Evolutionary conservation across 2,797 vertebrate genomes (phyloP).

Genomic region (Pseudochirops corinnae): DNA sequence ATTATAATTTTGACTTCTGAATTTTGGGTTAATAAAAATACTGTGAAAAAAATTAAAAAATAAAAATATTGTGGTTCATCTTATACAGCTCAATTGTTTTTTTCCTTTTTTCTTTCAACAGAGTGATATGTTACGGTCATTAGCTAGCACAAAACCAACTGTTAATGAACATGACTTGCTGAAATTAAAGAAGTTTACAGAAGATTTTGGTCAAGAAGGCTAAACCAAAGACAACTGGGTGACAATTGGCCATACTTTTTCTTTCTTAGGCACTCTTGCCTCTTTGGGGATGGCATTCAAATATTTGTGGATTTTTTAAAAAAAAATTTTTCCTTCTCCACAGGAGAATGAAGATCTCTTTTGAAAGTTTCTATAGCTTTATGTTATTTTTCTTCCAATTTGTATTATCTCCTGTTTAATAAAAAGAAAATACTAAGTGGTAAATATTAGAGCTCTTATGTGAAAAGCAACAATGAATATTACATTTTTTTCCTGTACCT

Average conservation of each 20-base stretch:
- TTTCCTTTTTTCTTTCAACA: constrained; percentile 74
- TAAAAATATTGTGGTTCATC: not conserved
- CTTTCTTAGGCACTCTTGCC: constrained; percentile 78
- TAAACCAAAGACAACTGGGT: constrained; percentile 88
- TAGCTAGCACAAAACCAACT: constrained; percentile 93
- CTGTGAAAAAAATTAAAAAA: not conserved
- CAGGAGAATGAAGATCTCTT: constrained; percentile 73
- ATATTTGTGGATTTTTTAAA: constrained; percentile 71
- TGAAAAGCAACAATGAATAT: constrained; percentile 32
- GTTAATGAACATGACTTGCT: constrained; percentile 97
- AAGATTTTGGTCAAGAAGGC: constrained; percentile 99
- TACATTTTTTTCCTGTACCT: not conserved
- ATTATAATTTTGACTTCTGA: not conserved
- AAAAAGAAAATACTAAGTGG: constrained; percentile 65
- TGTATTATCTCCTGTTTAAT: constrained; percentile 79
- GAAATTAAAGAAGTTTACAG: constrained; percentile 98
- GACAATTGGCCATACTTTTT: constrained; percentile 78
- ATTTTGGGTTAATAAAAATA: not conserved
- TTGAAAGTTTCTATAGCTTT: constrained; percentile 78
- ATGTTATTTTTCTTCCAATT: constrained; percentile 80
- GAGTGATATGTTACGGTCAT: constrained; percentile 94
- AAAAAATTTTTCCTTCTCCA: constrained; percentile 72
- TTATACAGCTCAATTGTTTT: not conserved
- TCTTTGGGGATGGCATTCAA: constrained; percentile 79
- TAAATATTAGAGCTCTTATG: constrained; percentile 32